Base-by-base conservation (phyloP, 2,888 invertebrate species). In the Keiferia lycopersicella region DNA sequence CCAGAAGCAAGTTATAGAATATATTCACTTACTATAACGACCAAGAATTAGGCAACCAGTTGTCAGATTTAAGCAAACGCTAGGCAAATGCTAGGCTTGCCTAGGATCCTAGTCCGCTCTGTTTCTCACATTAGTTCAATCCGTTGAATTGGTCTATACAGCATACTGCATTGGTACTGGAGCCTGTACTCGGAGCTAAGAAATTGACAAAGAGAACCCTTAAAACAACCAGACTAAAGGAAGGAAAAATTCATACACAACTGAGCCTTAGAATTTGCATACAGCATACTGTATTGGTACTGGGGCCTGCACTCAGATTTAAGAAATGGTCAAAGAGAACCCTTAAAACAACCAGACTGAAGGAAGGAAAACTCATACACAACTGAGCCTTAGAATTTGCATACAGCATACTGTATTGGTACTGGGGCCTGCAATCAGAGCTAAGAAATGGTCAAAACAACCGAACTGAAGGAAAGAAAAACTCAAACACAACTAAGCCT, bases 91-190 rank as follows among this genome's bases (percentile, higher is more conserved):
- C 78, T 82, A 69, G 68, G 68, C 71, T 58, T 74, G 77, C 77
- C 77, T 72, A 73, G 71, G 73, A 77, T 74, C 78, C 78, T 71
- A 69, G 71, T 62, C 69, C 78, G 80, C 79, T 84, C 78, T 78
- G 83, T 83, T 86, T 80, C 87, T 83, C 87, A 80, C 83, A 84
- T 88, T 88, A 89, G 80, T 85, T 82, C 84, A 80, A 79, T 83
- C 76, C 78, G 73, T 81, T 84, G 83, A 85, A 84, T 83, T 79
- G 80, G 75, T 75, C 80, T 76, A 79, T 77, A 34, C 56, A 34
- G 56, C 2, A 56, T 30, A 30, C 74, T 73, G 69, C 75, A 20
- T 26, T 22, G 22, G 12, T 26, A 30, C 56, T 16, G n/a, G 30
- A 53, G 12, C 14, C 8, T 34, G 12, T 16, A 14, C 18, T 12